Evolutionary conservation across 2,797 vertebrate species (phyloP).

Genomic region (Oophaga sylvatica): DNA sequence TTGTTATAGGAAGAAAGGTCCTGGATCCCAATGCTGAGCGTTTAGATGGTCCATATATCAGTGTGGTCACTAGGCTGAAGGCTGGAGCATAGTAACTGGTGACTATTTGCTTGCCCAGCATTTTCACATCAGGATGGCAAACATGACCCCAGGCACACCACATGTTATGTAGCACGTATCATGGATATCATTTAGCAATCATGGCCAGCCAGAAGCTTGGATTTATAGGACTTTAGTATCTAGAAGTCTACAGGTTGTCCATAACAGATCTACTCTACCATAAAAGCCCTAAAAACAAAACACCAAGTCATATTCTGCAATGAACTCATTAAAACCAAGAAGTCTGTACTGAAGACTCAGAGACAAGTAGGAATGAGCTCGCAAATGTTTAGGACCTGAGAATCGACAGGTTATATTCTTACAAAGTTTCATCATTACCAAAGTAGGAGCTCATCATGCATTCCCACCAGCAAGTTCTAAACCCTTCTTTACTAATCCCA

Average conservation of each 20-base stretch:
- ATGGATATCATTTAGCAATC: background rate
- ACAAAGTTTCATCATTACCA: no score
- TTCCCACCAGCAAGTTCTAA: no score
- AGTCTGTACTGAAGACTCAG: background rate
- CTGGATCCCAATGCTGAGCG: no score
- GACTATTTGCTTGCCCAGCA: slow-evolving; percentile 20
- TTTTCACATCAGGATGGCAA: background rate
- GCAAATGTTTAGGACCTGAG: no score
- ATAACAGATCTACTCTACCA: no score
- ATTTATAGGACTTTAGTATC: background rate
- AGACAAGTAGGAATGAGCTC: no score
- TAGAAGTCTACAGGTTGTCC: background rate
- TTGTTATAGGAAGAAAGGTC: background rate
- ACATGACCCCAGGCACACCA: background rate
- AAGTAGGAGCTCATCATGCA: no score
- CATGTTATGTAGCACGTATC: background rate
- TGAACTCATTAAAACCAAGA: background rate
- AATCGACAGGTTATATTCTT: no score
- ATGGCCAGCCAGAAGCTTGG: background rate
- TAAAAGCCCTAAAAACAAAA: background rate
- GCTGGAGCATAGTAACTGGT: background rate
- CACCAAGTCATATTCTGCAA: background rate
- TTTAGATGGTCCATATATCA: background rate
- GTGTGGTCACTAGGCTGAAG: background rate
- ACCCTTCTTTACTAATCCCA: no score